These are phyloP conservation scores for Mermis nigrescens DNA, from an alignment of 2,888 invertebrate genomes.

Conservation along the genomic window DNA sequence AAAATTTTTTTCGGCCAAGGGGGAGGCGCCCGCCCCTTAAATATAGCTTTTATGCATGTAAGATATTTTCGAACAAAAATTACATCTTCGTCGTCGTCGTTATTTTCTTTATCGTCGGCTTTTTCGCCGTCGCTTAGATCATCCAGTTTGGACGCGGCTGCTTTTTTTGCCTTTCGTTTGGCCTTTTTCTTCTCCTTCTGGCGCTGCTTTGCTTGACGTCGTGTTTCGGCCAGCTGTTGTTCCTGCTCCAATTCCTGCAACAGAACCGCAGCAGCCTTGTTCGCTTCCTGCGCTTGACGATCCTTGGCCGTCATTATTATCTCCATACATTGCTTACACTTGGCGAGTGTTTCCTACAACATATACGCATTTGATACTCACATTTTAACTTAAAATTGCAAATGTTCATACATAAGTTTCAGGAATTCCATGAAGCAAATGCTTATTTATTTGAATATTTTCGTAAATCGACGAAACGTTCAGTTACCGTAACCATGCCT, in stretches of 20 bases:
- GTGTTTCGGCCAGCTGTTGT: conserved; percentile 68
- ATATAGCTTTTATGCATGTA: too few species aligned
- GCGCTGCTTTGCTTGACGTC: conserved; percentile 76
- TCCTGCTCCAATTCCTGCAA: conserved; percentile 84
- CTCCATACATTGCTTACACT: conserved; percentile 82
- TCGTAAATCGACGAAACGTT: too few species aligned
- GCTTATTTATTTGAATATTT: too few species aligned
- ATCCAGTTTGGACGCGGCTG: conserved; percentile 15
- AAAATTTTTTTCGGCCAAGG: too few species aligned
- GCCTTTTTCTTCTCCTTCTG: conserved; percentile 77
- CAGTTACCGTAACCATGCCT: too few species aligned
- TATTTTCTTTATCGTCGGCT: conserved; percentile 7
- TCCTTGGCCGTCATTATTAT: conserved; percentile 89
- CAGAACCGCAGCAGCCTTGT: conserved; percentile 81
- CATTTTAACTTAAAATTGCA: too few species aligned
- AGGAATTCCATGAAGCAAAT: too few species aligned
- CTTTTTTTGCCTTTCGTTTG: conserved; percentile 40
- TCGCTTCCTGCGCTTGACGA: conserved; percentile 89
- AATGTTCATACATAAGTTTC: too few species aligned
- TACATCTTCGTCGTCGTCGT: too few species aligned
- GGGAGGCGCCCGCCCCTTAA: too few species aligned
- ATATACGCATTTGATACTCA: too few species aligned
- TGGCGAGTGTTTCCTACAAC: conserved; percentile 64
- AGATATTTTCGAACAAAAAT: too few species aligned
- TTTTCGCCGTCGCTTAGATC: conserved; percentile 11